Evolutionary conservation across 1,140 invertebrate species (phyloP).

Genomic region (Manduca sexta): DNA sequence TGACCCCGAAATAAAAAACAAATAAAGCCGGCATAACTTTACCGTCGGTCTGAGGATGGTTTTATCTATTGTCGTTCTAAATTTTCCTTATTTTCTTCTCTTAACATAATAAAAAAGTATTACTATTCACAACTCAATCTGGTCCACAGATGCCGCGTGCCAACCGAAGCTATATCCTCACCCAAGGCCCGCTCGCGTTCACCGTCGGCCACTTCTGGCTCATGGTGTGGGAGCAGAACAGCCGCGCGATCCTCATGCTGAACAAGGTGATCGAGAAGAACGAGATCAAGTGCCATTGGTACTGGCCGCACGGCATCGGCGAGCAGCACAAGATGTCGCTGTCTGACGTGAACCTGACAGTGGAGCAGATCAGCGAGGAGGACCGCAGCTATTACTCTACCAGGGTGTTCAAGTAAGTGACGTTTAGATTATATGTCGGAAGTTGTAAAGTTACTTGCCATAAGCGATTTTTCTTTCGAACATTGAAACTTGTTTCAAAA

Average conservation of each 20-base stretch:
- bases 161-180: conserved; percentile 92
- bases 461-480: too few relatives aligned
- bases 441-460: too few relatives aligned
- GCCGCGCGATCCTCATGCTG: conserved; percentile 93
- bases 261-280: conserved; percentile 96
- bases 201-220: conserved; percentile 97
- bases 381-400: conserved; percentile 80
- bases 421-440: too few relatives aligned
- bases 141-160: conserved; percentile 81
- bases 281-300: conserved; percentile 94
- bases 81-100: too few relatives aligned
- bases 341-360: conserved; percentile 83
- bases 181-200: conserved; percentile 90
- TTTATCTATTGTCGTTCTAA: too few relatives aligned
- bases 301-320: conserved; percentile 88
- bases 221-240: conserved; percentile 97
- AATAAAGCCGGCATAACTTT: too few relatives aligned
- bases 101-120: too few relatives aligned
- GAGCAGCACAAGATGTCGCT: conserved; percentile 82
- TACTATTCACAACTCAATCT: not conserved
- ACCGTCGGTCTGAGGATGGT: too few relatives aligned
- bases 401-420: conserved; percentile 78
- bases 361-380: conserved; percentile 83
- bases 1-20: too few relatives aligned
- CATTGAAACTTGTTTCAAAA: too few relatives aligned